Evolutionary conservation across 2,797 vertebrate species (phyloP).

Genomic region (Catamblyrhynchus diadema): DNA sequence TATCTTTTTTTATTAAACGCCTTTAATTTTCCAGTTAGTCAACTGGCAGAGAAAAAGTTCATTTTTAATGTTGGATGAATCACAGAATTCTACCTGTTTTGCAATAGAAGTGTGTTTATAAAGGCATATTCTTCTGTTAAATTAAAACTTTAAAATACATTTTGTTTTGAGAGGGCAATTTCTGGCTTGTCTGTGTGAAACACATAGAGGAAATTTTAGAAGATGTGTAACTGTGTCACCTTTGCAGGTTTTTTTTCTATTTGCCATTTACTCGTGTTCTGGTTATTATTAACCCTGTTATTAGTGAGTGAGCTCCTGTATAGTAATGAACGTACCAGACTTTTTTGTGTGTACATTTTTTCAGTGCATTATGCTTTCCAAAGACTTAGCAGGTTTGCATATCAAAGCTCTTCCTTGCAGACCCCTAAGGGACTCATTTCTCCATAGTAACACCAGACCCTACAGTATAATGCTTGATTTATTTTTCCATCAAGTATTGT

Average conservation of each 20-base stretch:
- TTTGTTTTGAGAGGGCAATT: background rate
- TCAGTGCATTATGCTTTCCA: slow-evolving; percentile 23
- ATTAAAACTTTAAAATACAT: background rate
- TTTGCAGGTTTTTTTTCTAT: background rate
- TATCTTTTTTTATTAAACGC: accelerated
- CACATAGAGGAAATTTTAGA: background rate
- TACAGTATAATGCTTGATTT: slow-evolving; percentile 55
- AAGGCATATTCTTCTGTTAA: background rate
- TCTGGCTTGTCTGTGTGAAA: background rate
- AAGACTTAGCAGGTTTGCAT: slow-evolving; percentile 56
- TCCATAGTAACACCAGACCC: slow-evolving; percentile 45
- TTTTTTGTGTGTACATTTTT: slow-evolving; percentile 7
- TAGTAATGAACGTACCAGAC: background rate
- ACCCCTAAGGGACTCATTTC: slow-evolving; percentile 60
- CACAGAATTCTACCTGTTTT: background rate
- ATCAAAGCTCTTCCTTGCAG: slow-evolving; percentile 48
- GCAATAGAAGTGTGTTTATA: background rate
- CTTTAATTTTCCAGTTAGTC: background rate
- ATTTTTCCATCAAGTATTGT: slow-evolving; percentile 62
- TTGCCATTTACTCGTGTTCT: background rate
- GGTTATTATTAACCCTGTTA: slow-evolving; percentile 28
- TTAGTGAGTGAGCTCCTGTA: background rate
- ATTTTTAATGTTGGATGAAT: background rate
- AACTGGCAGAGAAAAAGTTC: background rate
- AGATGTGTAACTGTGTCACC: background rate